phyloP scores from a whole-genome alignment of 2,797 vertebrate genomes.

The Xerus rutilus region DNA sequence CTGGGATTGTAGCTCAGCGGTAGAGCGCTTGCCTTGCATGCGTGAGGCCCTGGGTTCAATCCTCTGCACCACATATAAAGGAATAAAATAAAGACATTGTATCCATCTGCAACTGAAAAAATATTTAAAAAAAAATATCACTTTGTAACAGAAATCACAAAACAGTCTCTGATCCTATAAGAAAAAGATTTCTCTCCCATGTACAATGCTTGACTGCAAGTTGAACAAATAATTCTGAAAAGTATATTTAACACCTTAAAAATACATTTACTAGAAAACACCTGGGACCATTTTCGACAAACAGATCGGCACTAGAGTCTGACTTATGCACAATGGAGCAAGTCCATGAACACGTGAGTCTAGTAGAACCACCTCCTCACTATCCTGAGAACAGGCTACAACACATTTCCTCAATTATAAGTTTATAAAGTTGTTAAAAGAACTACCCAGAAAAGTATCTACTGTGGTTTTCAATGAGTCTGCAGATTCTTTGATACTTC shows the following conservation, averaged over 20 bases:
- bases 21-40: too few species aligned
- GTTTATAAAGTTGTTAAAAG: not conserved
- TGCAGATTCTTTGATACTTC: not conserved
- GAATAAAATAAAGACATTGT: too few species aligned
- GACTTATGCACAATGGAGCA: not conserved
- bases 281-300: not conserved
- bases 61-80: too few species aligned
- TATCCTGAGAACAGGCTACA: not conserved
- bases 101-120: too few species aligned
- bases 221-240: not conserved
- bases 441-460: not conserved
- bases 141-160: not conserved
- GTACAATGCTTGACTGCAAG: not conserved
- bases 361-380: not conserved
- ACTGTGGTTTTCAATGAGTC: not conserved
- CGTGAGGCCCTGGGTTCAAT: too few species aligned
- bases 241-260: conserved; percentile 26
- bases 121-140: not conserved
- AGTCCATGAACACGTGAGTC: not conserved
- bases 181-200: not conserved
- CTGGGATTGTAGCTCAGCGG: too few species aligned
- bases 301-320: not conserved
- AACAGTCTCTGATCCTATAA: not conserved
- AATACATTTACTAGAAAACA: not conserved
- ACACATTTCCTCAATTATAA: not conserved